Conservation (phyloP, 2,113 vertebrate species). For the Sorex fumeus region DNA sequence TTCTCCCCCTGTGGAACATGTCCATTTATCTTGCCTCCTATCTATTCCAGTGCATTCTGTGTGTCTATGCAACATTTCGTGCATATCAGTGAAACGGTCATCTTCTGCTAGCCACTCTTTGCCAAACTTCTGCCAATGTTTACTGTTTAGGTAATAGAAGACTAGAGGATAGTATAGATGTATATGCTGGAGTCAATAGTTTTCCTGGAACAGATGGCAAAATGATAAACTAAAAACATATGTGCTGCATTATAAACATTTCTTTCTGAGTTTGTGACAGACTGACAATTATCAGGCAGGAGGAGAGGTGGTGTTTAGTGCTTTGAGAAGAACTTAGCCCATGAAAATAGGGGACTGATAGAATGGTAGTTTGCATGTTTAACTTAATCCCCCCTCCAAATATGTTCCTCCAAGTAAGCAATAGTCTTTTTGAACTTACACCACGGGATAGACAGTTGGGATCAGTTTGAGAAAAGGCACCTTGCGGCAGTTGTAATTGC, state of each 20-base stretch:
- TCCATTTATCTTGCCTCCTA: neutral
- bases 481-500: neutral
- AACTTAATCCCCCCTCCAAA: neutral
- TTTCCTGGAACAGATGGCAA: constrained; percentile 74
- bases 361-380: constrained; percentile 14
- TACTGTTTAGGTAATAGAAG: constrained; percentile 4
- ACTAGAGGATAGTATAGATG: neutral
- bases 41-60: neutral
- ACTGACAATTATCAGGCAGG: constrained; percentile 54
- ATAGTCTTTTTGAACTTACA: neutral
- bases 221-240: constrained; percentile 61
- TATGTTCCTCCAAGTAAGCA: constrained; percentile 19
- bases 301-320: constrained; percentile 29
- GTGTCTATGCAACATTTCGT: neutral
- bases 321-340: constrained; percentile 42
- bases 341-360: neutral
- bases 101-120: neutral
- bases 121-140: constrained; percentile 48
- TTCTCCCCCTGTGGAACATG: neutral
- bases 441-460: neutral
- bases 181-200: neutral
- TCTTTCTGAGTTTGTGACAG: constrained; percentile 68
- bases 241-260: constrained; percentile 52
- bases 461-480: neutral
- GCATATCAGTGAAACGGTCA: constrained; percentile 44